phyloP scores from a whole-genome alignment of 2,113 vertebrate species.

The Cranoglanis bouderius region DNA sequence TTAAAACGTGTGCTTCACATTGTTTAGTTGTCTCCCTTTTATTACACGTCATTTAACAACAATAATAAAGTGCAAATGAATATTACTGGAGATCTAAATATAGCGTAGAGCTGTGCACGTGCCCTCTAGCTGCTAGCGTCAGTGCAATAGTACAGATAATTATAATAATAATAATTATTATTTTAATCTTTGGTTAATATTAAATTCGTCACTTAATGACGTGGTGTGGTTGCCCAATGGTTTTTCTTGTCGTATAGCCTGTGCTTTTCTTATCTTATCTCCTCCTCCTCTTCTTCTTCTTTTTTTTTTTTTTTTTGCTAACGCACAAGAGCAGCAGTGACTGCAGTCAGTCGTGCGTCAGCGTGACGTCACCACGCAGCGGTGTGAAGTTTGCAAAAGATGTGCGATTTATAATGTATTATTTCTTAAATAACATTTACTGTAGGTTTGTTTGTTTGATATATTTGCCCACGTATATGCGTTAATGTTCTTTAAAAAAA shows the following conservation, averaged over 20 bases:
- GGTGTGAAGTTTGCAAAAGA: neutral
- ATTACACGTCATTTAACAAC: neutral
- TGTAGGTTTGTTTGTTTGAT: neutral
- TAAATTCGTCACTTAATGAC: neutral
- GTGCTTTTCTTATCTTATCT: neutral
- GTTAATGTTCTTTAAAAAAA: neutral
- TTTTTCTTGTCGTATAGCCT: neutral
- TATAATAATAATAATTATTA: neutral
- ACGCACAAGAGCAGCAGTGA: neutral
- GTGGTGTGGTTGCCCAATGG: neutral
- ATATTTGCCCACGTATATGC: neutral
- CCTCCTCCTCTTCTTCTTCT: neutral
- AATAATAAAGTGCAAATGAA: neutral
- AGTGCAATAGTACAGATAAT: neutral
- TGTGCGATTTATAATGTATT: neutral
- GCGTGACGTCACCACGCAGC: conserved; percentile 15
- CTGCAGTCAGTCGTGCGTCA: conserved; percentile 32
- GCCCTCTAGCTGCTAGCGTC: neutral
- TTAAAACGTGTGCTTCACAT: neutral
- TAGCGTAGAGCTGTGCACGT: too few species aligned
- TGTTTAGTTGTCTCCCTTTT: too few species aligned
- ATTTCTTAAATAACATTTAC: neutral
- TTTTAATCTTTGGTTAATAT: neutral
- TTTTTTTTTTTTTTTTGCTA: neutral
- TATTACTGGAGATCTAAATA: neutral